Percentiles rank a stretch among this genome's conserved stretches.
phyloP scores from a whole-genome alignment of 2,113 vertebrate species.

The Perccottus glenii region DNA sequence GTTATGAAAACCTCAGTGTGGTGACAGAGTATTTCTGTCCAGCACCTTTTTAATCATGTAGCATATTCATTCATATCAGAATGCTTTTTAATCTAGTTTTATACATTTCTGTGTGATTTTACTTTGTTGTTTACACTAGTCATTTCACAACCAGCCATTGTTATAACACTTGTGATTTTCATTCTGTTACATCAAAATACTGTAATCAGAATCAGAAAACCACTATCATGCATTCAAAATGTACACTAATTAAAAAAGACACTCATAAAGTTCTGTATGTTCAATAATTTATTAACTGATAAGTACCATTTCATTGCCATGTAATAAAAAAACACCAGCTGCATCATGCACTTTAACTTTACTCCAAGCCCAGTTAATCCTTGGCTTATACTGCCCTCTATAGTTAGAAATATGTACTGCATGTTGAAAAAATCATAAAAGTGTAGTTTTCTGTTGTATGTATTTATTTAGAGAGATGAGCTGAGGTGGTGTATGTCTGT shows the following conservation, averaged over 20 bases:
- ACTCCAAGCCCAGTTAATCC: too few species aligned
- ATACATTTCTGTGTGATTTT: too few species aligned
- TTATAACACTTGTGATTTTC: too few species aligned
- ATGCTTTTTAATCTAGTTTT: too few species aligned
- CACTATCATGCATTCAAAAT: background rate
- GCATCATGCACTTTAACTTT: constrained; percentile 2
- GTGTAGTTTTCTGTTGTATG: background rate
- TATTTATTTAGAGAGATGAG: background rate
- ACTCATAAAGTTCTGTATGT: background rate
- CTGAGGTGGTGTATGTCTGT: background rate
- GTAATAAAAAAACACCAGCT: background rate
- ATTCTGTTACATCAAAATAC: too few species aligned
- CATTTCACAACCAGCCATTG: too few species aligned
- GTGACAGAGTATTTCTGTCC: background rate
- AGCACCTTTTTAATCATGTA: background rate
- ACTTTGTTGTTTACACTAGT: too few species aligned
- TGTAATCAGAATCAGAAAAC: too few species aligned
- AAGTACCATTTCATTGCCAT: background rate
- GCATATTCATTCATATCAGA: background rate
- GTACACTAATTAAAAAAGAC: background rate
- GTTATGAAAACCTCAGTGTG: background rate
- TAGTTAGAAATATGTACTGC: background rate
- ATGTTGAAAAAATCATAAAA: background rate
- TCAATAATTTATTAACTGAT: background rate
- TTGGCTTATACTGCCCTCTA: constrained; percentile 1